Percentiles rank a stretch among this genome's conserved stretches.
Conservation (phyloP, 2,113 vertebrate species). For the Macquaria australasica region DNA sequence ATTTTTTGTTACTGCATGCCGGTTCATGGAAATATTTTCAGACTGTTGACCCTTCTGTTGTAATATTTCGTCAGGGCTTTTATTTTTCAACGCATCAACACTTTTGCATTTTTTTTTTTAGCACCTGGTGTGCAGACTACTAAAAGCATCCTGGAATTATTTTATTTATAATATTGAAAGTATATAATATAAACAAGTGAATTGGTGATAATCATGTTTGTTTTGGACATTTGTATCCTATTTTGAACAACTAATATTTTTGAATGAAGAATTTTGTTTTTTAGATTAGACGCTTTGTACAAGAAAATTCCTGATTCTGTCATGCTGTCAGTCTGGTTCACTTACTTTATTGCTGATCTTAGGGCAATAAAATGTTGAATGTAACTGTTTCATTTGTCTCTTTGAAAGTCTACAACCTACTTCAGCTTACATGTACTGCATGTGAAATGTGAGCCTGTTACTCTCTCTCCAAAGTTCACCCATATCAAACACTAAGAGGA, state of each 20-base stretch:
- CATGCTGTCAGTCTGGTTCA: slow-evolving; percentile 79
- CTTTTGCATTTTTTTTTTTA: slow-evolving; percentile 76
- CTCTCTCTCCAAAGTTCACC: neutral
- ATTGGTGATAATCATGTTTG: slow-evolving; percentile 76
- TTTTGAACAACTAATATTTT: slow-evolving; percentile 81
- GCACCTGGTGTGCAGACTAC: slow-evolving; percentile 86
- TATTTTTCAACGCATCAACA: slow-evolving; percentile 69
- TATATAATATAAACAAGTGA: slow-evolving; percentile 80
- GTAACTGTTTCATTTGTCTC: slow-evolving; percentile 38
- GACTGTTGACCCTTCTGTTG: slow-evolving; percentile 54
- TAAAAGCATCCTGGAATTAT: slow-evolving; percentile 72
- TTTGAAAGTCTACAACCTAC: slow-evolving; percentile 18
- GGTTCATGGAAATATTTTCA: slow-evolving; percentile 62
- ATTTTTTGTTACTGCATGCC: slow-evolving; percentile 34
- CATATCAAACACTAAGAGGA: slow-evolving; percentile 10
- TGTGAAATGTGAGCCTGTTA: neutral
- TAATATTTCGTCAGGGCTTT: slow-evolving; percentile 66
- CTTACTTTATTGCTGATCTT: slow-evolving; percentile 76
- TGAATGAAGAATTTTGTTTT: slow-evolving; percentile 74
- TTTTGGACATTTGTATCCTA: slow-evolving; percentile 81
- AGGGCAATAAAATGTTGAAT: slow-evolving; percentile 79
- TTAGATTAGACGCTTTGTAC: slow-evolving; percentile 80
- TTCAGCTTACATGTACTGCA: too few species aligned
- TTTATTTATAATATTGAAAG: slow-evolving; percentile 80
- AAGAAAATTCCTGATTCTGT: slow-evolving; percentile 78